Evolutionary conservation across 2,888 invertebrate species (phyloP).

Genomic region (Tryphoninae sp.): DNA sequence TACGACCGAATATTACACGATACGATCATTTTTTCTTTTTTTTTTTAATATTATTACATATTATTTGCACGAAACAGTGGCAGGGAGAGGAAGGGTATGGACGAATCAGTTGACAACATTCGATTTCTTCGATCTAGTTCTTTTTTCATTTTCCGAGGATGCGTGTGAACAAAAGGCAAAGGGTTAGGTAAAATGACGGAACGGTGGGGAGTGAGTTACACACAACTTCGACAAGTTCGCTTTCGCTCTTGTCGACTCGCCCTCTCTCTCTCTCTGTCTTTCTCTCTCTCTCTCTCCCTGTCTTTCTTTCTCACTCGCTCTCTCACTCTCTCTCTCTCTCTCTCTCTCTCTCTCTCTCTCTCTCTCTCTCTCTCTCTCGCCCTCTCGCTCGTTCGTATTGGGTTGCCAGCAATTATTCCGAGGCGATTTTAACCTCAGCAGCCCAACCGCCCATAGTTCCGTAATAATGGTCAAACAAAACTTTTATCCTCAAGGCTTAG

Average conservation of each 20-base stretch:
- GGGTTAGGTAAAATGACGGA: constrained; percentile 43
- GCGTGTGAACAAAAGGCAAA: constrained; percentile 33
- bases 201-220: constrained; percentile 55
- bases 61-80: too few species aligned
- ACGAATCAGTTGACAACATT: constrained; percentile 8
- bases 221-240: constrained; percentile 21
- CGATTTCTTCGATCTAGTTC: constrained; percentile 21
- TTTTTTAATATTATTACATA: neutral
- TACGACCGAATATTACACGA: neutral
- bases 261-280: constrained; percentile 60
- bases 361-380: constrained; percentile 17
- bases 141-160: neutral
- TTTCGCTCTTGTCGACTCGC: constrained; percentile 45
- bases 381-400: constrained; percentile 44
- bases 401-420: constrained; percentile 52
- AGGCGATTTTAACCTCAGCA: constrained; percentile 63
- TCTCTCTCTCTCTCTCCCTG: constrained; percentile 18
- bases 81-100: too few species aligned
- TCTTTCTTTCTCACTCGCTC: constrained; percentile 64
- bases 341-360: constrained; percentile 28
- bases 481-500: constrained; percentile 23
- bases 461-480: constrained; percentile 53
- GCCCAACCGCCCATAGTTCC: constrained; percentile 44
- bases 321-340: constrained; percentile 45
- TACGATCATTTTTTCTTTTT: neutral